A percentile compares a stretch with the other conserved stretches of the same genome.
Evolutionary conservation across 1,140 invertebrate genomes (phyloP).

Genomic region (Papilio dardanus): DNA sequence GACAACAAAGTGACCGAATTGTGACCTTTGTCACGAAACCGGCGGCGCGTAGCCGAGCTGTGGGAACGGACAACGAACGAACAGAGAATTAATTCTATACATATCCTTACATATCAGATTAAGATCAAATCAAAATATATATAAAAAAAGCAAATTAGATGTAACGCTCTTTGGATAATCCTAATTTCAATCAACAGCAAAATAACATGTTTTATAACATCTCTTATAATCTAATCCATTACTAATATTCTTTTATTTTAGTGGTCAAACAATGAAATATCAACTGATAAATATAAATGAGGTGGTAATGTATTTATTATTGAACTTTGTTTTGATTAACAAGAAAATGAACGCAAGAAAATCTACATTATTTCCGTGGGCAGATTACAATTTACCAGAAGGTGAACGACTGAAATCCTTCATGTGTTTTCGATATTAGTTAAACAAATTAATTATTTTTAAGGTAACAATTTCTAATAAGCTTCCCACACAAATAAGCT

Average conservation of each 20-base stretch:
- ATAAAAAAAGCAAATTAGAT: neutral
- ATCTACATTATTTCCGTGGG: neutral
- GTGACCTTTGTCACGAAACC: conserved; percentile 53
- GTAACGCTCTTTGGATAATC: neutral
- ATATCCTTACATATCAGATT: conserved; percentile 49
- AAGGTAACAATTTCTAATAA: conserved; percentile 16
- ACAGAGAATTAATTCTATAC: conserved; percentile 45
- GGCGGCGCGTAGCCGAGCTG: conserved; percentile 46
- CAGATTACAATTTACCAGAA: neutral
- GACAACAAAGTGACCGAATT: conserved; percentile 42
- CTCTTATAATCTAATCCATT: neutral
- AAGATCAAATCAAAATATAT: conserved; percentile 43
- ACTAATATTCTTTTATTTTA: neutral
- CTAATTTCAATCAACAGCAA: neutral
- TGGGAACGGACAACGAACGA: conserved; percentile 46
- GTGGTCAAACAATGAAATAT: neutral
- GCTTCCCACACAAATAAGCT: conserved; percentile 57
- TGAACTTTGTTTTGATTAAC: neutral
- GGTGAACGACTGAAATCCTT: neutral
- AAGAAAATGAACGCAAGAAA: neutral
- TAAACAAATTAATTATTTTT: neutral
- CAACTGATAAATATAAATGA: neutral
- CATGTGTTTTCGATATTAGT: neutral
- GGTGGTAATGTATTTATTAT: neutral
- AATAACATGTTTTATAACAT: neutral